Base-by-base conservation (phyloP, 2,797 vertebrate species). In the Etheostoma perlongum region DNA sequence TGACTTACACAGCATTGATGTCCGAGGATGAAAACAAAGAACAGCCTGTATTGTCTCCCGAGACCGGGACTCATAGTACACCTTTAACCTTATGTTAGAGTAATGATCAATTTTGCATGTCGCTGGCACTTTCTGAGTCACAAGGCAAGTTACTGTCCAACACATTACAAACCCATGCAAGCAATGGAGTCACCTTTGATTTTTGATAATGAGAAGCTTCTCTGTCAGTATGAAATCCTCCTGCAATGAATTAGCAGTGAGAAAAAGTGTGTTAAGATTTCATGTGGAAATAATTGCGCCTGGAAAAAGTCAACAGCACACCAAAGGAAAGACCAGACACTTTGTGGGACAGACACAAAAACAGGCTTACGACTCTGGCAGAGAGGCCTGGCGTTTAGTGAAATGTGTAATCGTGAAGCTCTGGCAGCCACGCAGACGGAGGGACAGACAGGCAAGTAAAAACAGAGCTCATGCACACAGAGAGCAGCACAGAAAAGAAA, bases 331-430 rank as follows among this genome's bases (percentile, higher is more conserved):
- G 42, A 54, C 30, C 71, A 79, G 49, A 60, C 48, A 52, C 23
- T 40, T 49, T 64, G 60, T 52, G 49, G 59, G 53, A 70, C 63
- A 74, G 58, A 71, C 48, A 78, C 55, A 69, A 49, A 83, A 78
- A 64, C 78, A 78, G 69, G 74, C 16, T 0, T 13, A 54, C 57
- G 44, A 60, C 49, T 81, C 54, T 61, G 40, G 66, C 69, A 62
- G 61, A 58, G 13, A 74, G n/a, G 61, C 44, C 68, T 64, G 67
- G 84, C 77, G 67, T 49, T 82, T 18, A 72, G 36, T 58, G 59
- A 74, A 68, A 66, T 76, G 51, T 73, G 54, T 16, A 18, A 60
- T 33, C 57, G 4, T 70, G 59, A 13, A 76, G 73, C 66, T 66
- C 81, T 71, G 60, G 72, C 67, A 51, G 55, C 36, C 55, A 30